These are phyloP conservation scores for Podargus strigoides DNA, from an alignment of 2,797 vertebrate species.

Conservation along the genomic window DNA sequence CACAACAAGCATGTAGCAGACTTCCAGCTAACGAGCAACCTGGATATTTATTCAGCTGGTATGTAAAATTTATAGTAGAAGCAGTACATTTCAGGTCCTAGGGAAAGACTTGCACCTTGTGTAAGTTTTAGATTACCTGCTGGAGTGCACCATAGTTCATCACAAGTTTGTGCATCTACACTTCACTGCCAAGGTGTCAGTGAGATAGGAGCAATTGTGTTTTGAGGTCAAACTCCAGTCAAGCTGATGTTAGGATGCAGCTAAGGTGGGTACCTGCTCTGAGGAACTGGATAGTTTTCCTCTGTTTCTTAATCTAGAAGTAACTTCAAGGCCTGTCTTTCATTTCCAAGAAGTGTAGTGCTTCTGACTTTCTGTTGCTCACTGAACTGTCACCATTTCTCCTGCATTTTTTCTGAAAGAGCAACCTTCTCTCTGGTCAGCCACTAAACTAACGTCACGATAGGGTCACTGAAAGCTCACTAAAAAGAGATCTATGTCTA, in stretches of 20 bases:
- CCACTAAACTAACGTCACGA: background rate
- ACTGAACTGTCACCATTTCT: background rate
- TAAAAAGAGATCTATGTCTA: background rate
- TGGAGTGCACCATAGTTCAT: rapidly evolving
- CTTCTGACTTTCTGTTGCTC: background rate
- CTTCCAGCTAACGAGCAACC: background rate
- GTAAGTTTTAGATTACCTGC: background rate
- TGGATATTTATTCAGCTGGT: background rate
- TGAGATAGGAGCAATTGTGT: background rate
- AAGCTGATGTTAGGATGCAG: background rate
- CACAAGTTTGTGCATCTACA: background rate
- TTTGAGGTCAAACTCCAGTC: background rate
- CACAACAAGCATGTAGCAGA: background rate
- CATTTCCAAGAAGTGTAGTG: background rate
- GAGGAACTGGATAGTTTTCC: background rate
- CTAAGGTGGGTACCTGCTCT: background rate
- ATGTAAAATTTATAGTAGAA: background rate
- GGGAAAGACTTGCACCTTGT: background rate
- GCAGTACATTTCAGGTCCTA: background rate
- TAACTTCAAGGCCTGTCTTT: background rate
- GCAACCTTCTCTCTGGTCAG: background rate
- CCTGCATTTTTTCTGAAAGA: background rate
- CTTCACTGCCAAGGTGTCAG: background rate
- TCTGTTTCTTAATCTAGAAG: background rate
- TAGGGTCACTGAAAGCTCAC: background rate